These are phyloP conservation scores for Epinotia nisella DNA, from an alignment of 2,888 invertebrate species.

Conservation along the genomic window DNA sequence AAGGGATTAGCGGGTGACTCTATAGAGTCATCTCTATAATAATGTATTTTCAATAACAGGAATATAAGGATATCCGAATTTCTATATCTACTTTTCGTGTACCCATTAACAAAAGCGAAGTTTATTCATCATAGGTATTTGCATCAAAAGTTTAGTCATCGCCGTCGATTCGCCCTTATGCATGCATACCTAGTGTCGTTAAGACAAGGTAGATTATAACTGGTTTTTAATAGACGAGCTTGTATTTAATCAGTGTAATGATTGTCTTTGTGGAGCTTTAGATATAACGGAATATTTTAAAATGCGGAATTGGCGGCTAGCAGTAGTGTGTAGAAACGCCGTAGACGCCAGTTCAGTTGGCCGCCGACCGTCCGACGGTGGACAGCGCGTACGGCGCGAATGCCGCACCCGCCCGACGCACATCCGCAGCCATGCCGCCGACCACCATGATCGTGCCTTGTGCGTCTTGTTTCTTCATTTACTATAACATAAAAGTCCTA, in stretches of 20 bases:
- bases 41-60: background rate
- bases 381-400: conserved; percentile 71
- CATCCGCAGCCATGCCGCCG: conserved; percentile 79
- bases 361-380: conserved; percentile 77
- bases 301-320: conserved; percentile 83
- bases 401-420: conserved; percentile 60
- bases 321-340: conserved; percentile 68
- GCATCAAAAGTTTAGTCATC: conserved; percentile 26
- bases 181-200: conserved; percentile 12
- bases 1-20: background rate
- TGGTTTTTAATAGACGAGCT: conserved; percentile 39
- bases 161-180: background rate
- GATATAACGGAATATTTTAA: conserved; percentile 79
- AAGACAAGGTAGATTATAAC: conserved; percentile 28
- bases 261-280: conserved; percentile 64
- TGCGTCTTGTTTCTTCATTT: conserved; percentile 68
- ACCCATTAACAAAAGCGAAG: conserved; percentile 3
- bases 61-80: background rate
- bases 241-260: conserved; percentile 42
- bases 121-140: background rate
- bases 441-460: conserved; percentile 83
- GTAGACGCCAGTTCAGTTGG: conserved; percentile 70
- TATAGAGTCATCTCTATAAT: background rate
- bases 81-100: background rate
- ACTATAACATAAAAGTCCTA: conserved; percentile 33